These are phyloP conservation scores for Enteromius viviparus DNA, from an alignment of 2,797 vertebrate genomes.

Conservation along the genomic window DNA sequence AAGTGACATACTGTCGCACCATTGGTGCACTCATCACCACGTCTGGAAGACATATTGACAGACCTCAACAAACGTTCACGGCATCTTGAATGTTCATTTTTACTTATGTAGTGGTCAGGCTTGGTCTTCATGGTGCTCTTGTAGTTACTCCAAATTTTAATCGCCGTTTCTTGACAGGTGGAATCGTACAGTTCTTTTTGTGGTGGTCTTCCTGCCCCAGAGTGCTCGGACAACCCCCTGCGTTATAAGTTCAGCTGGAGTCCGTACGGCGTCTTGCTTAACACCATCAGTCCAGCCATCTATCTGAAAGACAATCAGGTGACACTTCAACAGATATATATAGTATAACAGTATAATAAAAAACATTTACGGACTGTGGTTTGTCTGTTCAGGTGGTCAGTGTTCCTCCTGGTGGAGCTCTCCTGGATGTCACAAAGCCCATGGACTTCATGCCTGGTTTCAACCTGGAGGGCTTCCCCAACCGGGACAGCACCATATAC, in stretches of 20 bases:
- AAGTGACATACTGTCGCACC: constrained; percentile 46
- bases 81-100: constrained; percentile 58
- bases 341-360: neutral
- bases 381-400: constrained; percentile 79
- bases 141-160: neutral
- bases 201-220: constrained; percentile 91
- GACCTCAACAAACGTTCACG: constrained; percentile 54
- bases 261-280: constrained; percentile 89
- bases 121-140: neutral
- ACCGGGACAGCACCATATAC: constrained; percentile 94
- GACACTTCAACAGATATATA: neutral
- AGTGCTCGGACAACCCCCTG: constrained; percentile 93
- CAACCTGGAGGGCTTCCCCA: constrained; percentile 93
- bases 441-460: constrained; percentile 94
- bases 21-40: constrained; percentile 52
- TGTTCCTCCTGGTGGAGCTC: constrained; percentile 82
- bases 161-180: constrained; percentile 74
- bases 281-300: constrained; percentile 85
- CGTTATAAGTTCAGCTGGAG: constrained; percentile 99
- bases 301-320: constrained; percentile 89
- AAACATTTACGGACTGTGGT: neutral
- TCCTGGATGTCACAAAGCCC: constrained; percentile 80
- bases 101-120: neutral
- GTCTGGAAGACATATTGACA: constrained; percentile 56
- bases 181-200: constrained; percentile 93